Base-by-base conservation (phyloP, 1,140 invertebrate genomes). In the Thereuonema tuberculata region DNA sequence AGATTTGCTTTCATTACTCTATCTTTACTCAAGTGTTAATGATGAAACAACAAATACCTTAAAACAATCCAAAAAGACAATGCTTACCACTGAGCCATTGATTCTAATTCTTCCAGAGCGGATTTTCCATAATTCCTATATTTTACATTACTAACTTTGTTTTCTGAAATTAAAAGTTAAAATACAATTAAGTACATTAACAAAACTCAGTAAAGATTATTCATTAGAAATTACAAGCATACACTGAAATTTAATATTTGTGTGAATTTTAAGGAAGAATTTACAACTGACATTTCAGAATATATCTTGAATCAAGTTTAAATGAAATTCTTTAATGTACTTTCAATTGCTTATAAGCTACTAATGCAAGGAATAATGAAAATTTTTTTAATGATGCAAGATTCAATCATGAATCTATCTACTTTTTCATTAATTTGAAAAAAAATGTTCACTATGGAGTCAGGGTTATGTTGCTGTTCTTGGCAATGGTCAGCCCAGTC, bases 101-200 rank as follows among this genome's bases (percentile, higher is more conserved):
- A 50, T 50, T 50, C 48, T 50, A 50, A 50, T 12, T 50, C 48
- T 24, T 50, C 48, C 21, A 50, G 21, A 9, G n/a, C 48, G 21
- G 48, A 5, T 21, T 50, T 50, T 50, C 48, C 48, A 50, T 50
- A 50, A 50, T 50, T 50, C 21, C 48, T 50, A 21, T 50, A 50
- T 50, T 50, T 50, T 5, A 50, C 48, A 24, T 50, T 50, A 9
- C 48, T 20, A 20, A 24, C 9, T 50, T 50, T 50, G 21, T 50
- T 50, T 12, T 50, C 48, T 50, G 48, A 50, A 50, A 50, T 37
- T n/a, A n/a, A n/a, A 17, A 17, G 31, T 9, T 37, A 37, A 37
- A 37, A 9, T 37, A 9, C 17, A 5, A 37, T 37, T 17, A 37
- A 9, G 31, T 17, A 37, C 5, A 37, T 37, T 37, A 37, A 37